phyloP scores from a whole-genome alignment of 1,140 invertebrate genomes.

The Harpegnathos saltator region DNA sequence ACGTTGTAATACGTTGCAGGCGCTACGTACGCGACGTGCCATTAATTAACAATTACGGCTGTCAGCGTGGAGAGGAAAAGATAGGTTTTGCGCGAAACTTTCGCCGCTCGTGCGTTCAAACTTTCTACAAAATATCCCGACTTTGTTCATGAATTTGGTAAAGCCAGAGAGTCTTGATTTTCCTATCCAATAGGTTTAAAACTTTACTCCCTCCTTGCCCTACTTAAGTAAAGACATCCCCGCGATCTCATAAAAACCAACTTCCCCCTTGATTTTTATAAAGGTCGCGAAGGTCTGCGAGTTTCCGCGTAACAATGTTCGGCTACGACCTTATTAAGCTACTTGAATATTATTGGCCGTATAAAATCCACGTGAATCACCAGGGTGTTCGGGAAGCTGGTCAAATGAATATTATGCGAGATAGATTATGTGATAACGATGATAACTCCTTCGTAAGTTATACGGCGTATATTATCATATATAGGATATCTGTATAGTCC shows the following conservation, averaged over 20 bases:
- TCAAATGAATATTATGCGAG: too few species aligned
- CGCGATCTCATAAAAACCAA: slow-evolving; percentile 43
- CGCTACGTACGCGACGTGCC: background rate
- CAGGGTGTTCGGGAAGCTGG: too few species aligned
- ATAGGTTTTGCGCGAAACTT: background rate
- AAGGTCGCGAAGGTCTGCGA: slow-evolving; percentile 20
- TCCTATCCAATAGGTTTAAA: slow-evolving; percentile 43
- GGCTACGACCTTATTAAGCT: slow-evolving; percentile 53
- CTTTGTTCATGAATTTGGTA: slow-evolving; percentile 33
- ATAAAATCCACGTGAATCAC: slow-evolving; percentile 7
- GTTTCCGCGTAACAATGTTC: slow-evolving; percentile 30
- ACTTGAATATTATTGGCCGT: slow-evolving; percentile 46
- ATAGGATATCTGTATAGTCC: too few species aligned
- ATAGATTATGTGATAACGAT: background rate
- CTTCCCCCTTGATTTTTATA: slow-evolving; percentile 64
- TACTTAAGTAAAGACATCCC: slow-evolving; percentile 56
- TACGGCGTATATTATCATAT: background rate
- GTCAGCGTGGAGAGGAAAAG: background rate
- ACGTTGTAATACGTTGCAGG: slow-evolving; percentile 23
- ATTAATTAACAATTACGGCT: background rate
- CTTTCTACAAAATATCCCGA: slow-evolving; percentile 46
- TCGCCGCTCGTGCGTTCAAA: slow-evolving; percentile 39
- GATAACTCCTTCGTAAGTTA: slow-evolving; percentile 8
- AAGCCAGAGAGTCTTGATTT: slow-evolving; percentile 12
- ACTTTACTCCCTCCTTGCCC: slow-evolving; percentile 34